Conservation (phyloP, 2,113 vertebrate genomes). For the Collichthys lucidus region DNA sequence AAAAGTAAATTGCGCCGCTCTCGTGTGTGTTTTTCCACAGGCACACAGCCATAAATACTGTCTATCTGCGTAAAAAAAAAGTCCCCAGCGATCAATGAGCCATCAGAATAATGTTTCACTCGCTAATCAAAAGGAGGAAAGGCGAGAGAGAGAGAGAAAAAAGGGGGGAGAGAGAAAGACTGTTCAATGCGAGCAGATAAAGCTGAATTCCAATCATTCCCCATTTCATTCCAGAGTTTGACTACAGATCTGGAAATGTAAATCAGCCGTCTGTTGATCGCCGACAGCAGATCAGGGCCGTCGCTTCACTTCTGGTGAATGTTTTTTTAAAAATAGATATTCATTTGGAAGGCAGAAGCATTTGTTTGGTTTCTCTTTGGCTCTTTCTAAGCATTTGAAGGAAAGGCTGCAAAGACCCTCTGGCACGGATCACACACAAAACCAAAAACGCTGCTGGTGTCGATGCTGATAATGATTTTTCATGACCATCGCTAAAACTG, state of each 20-base stretch:
- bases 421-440: not conserved
- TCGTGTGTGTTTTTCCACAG: conserved; percentile 46
- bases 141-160: conserved; percentile 1
- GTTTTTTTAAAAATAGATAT: conserved; percentile 29
- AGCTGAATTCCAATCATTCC: conserved; percentile 70
- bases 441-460: not conserved
- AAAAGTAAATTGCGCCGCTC: conserved; percentile 56
- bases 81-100: conserved; percentile 54
- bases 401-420: not conserved
- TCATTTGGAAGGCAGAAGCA: conserved; percentile 22
- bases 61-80: conserved; percentile 62
- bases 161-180: not conserved
- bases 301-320: conserved; percentile 38
- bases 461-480: conserved; percentile 11
- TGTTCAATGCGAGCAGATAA: conserved; percentile 48
- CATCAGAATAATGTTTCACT: conserved; percentile 60
- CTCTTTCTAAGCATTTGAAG: not conserved
- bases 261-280: conserved; percentile 75
- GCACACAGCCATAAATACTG: conserved; percentile 54
- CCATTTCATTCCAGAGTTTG: conserved; percentile 66
- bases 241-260: conserved; percentile 73
- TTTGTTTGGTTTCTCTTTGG: conserved; percentile 37
- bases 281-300: conserved; percentile 46
- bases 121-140: conserved; percentile 49
- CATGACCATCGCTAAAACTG: not conserved